Conservation (phyloP, 2,113 vertebrate genomes). For the Ancistrus triradiatus region DNA sequence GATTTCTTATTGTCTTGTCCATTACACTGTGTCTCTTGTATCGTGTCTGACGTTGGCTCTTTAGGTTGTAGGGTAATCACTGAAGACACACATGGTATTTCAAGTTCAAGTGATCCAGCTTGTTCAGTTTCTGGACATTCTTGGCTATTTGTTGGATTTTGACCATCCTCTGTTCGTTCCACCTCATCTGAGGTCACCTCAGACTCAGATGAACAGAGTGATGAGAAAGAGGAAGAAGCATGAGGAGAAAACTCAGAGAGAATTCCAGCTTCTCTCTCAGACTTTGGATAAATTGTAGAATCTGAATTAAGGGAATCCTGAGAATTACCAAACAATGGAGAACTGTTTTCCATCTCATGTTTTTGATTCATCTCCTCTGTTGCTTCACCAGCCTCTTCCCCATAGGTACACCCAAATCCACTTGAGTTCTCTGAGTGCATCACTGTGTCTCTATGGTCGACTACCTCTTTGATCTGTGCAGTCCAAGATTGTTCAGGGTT, state of each 20-base stretch:
- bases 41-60: not conserved
- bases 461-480: conserved; percentile 1
- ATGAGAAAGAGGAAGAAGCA: not conserved
- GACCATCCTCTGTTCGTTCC: not conserved
- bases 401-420: conserved; percentile 17
- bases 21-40: not conserved
- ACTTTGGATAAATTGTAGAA: conserved; percentile 18
- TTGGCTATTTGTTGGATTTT: not conserved
- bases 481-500: conserved; percentile 12
- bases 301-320: conserved; percentile 2
- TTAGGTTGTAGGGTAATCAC: not conserved
- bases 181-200: not conserved
- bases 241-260: conserved; percentile 11
- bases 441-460: conserved; percentile 12
- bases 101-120: not conserved
- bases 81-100: not conserved
- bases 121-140: not conserved
- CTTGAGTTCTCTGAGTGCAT: conserved; percentile 14
- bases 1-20: conserved; percentile 4
- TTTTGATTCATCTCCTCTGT: conserved; percentile 1
- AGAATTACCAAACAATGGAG: not conserved
- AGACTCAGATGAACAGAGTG: conserved; percentile 28
- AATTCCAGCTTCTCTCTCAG: conserved; percentile 5
- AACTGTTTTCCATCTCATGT: not conserved
- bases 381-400: conserved; percentile 17